Evolutionary conservation across 2,888 invertebrate genomes (phyloP), one percentile per base, ranked within the genome.

Genomic region (Icerya purchasi): DNA sequence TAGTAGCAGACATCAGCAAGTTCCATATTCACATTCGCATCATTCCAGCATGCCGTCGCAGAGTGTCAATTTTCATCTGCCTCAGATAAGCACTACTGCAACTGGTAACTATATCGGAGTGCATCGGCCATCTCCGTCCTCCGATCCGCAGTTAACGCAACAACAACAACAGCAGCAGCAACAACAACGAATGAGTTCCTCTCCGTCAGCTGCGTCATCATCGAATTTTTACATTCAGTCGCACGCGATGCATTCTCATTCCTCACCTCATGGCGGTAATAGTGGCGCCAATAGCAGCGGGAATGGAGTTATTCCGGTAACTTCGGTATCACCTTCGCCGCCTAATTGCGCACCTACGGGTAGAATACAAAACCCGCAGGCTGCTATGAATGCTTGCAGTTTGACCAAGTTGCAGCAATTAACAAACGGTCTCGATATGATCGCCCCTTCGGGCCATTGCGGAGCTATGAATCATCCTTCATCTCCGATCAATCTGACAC

Each of bases 351-450:
- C 50, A 50, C 18, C 51, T 10, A 25, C 22, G 14, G n/a, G n/a
- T n/a, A 14, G 10, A 5, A 23, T 53, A 51, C 53, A 58, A 10
- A 51, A 22, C 18, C 10, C 56, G 25, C 63, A 61, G 8, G n/a
- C n/a, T n/a, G 55, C 57, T 50, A 57, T 60, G 2, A 59, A 79
- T 64, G 80, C 83, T 63, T 89, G 91, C 72, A 87, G 86, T 69
- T 78, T 94, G 56, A 86, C 91, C 62, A 91, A 93, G 73, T 77
- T 94, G 65, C 93, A 93, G 72, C 93, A 94, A 73, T 77, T 94
- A 70, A 90, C 93, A 0, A 92, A 91, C 71, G 88, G 89, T 14
- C 74, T 86, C 61, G 84, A 85, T 66, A 78, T 80, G 73, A 75
- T 79, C 57, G 80, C 80, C 53, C 79, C 82, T 0, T n/a, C n/a